Evolutionary conservation across 2,797 vertebrate species (phyloP).

Genomic region (Lutjanus argentimaculatus): DNA sequence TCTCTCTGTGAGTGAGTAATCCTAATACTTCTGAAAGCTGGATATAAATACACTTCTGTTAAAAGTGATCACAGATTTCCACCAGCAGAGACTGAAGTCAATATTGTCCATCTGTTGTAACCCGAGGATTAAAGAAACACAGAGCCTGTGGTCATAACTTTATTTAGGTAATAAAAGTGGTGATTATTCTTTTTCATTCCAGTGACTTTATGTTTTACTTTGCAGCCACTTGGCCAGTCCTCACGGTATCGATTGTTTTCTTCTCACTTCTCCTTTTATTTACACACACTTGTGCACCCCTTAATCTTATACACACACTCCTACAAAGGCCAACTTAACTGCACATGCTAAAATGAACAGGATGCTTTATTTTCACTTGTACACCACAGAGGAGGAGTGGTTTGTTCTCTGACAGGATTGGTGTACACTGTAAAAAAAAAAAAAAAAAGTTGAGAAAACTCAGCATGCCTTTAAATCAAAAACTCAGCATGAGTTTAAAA

Average conservation of each 20-base stretch:
- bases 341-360: constrained; percentile 15
- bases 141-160: constrained; percentile 22
- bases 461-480: too few relatives aligned
- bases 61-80: constrained; percentile 43
- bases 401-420: constrained; percentile 16
- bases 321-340: background rate
- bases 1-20: constrained; percentile 24
- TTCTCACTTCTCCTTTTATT: constrained; percentile 20
- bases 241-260: constrained; percentile 14
- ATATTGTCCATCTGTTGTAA: constrained; percentile 53
- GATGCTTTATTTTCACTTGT: constrained; percentile 33
- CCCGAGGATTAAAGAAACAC: constrained; percentile 34
- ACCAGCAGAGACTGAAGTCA: constrained; percentile 53
- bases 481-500: too few relatives aligned
- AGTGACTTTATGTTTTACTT: constrained; percentile 35
- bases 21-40: constrained; percentile 16
- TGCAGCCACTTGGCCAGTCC: constrained; percentile 20
- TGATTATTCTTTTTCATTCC: background rate
- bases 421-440: background rate
- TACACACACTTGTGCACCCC: constrained; percentile 4
- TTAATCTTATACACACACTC: constrained; percentile 12
- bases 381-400: background rate
- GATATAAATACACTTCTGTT: constrained; percentile 39
- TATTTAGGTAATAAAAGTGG: constrained; percentile 32
- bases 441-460: too few relatives aligned